Evolutionary conservation across 2,888 invertebrate genomes (phyloP).

Genomic region (Lymantria dispar): DNA sequence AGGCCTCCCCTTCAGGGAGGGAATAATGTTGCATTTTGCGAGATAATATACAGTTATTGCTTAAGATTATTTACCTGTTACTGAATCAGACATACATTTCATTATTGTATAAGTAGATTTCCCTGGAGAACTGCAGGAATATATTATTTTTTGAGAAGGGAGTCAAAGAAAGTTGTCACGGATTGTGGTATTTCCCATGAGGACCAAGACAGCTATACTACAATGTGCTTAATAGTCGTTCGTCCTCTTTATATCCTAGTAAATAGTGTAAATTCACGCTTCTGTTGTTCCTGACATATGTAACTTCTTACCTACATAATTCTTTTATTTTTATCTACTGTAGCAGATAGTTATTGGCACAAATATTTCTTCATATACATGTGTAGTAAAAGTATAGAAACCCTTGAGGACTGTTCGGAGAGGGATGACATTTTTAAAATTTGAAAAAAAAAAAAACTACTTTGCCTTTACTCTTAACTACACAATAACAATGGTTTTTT

Average conservation of each 20-base stretch:
- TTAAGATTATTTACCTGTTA: background rate
- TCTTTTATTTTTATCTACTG: too few species aligned
- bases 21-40: background rate
- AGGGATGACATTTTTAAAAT: too few species aligned
- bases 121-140: slow-evolving; percentile 25
- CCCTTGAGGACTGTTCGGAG: too few species aligned
- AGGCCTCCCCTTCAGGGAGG: background rate
- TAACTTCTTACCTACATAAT: too few species aligned
- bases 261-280: slow-evolving; percentile 25
- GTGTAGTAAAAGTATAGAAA: too few species aligned
- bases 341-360: too few species aligned
- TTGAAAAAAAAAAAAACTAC: too few species aligned
- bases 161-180: slow-evolving; percentile 34
- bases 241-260: slow-evolving; percentile 15
- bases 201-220: slow-evolving; percentile 31
- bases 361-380: too few species aligned
- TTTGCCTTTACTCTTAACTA: too few species aligned
- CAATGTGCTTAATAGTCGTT: slow-evolving; percentile 12
- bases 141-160: slow-evolving; percentile 31
- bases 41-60: background rate
- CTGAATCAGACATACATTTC: slow-evolving; percentile 9
- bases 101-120: slow-evolving; percentile 28
- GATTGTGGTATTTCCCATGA: slow-evolving; percentile 44
- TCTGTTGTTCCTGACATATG: too few species aligned
- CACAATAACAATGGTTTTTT: too few species aligned